phyloP scores from a whole-genome alignment of 2,113 vertebrate species.

The Xenopus laevis region DNA sequence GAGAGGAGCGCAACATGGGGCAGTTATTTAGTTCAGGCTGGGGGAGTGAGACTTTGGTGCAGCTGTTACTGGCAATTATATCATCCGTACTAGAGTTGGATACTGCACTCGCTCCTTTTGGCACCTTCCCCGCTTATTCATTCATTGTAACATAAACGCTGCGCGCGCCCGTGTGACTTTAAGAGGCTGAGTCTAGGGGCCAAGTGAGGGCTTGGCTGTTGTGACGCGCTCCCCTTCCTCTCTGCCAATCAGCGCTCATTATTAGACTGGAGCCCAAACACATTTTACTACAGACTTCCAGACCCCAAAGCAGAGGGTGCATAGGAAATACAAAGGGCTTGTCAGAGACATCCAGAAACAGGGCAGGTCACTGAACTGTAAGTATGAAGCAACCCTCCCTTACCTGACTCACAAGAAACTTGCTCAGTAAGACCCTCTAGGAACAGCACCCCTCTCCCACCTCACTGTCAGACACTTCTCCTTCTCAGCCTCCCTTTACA shows the following conservation, averaged over 20 bases:
- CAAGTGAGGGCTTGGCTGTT: constrained; percentile 66
- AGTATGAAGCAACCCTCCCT: constrained; percentile 2
- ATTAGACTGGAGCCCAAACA: constrained; percentile 48
- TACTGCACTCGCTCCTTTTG: too few species aligned
- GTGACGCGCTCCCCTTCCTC: constrained; percentile 47
- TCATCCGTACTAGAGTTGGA: too few species aligned
- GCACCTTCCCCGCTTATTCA: constrained; percentile 22
- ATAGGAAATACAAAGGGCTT: constrained; percentile 6
- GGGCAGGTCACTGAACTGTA: constrained; percentile 18
- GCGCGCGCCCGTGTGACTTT: constrained; percentile 10
- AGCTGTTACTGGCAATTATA: too few species aligned
- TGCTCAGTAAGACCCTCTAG: not conserved
- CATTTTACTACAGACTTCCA: constrained; percentile 44
- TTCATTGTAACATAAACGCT: not conserved
- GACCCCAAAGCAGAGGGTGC: constrained; percentile 17
- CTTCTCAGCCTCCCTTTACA: not conserved
- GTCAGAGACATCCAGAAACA: not conserved
- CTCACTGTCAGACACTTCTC: not conserved
- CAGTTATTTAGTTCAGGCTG: too few species aligned
- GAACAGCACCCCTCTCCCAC: not conserved
- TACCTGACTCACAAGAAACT: not conserved
- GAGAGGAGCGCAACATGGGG: too few species aligned
- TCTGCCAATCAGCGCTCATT: constrained; percentile 45
- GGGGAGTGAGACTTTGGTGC: too few species aligned
- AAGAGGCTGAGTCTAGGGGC: constrained; percentile 27